A percentile compares a stretch with the other conserved stretches of the same genome.
phyloP scores from a whole-genome alignment of 2,113 vertebrate species.

The Xerus inauris region DNA sequence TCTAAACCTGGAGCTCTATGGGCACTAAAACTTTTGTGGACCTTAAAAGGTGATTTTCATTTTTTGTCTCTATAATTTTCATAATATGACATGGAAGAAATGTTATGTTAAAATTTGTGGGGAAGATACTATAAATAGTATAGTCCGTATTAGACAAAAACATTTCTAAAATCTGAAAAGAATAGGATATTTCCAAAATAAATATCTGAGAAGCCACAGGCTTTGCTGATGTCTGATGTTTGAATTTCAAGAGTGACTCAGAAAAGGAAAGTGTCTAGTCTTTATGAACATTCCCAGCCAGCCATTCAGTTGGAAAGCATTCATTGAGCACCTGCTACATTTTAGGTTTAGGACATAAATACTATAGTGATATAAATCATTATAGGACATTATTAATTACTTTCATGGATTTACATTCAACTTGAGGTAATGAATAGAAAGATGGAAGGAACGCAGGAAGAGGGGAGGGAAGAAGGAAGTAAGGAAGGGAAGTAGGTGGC shows the following conservation, averaged over 20 bases:
- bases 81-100: not conserved
- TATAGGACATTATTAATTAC: not conserved
- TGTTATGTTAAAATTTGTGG: not conserved
- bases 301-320: not conserved
- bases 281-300: not conserved
- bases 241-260: not conserved
- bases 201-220: not conserved
- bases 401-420: not conserved
- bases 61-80: not conserved
- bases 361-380: not conserved
- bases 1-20: not conserved
- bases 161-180: not conserved
- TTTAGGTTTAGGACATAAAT: not conserved
- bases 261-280: not conserved
- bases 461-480: not conserved
- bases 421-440: not conserved
- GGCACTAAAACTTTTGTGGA: not conserved
- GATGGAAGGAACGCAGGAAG: not conserved
- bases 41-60: not conserved
- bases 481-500: not conserved
- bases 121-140: not conserved
- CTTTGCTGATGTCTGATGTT: not conserved
- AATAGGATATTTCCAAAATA: conserved; percentile 11
- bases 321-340: not conserved
- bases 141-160: not conserved